Conservation (phyloP, 1,140 invertebrate genomes). For the Chironomus striatipennis region DNA sequence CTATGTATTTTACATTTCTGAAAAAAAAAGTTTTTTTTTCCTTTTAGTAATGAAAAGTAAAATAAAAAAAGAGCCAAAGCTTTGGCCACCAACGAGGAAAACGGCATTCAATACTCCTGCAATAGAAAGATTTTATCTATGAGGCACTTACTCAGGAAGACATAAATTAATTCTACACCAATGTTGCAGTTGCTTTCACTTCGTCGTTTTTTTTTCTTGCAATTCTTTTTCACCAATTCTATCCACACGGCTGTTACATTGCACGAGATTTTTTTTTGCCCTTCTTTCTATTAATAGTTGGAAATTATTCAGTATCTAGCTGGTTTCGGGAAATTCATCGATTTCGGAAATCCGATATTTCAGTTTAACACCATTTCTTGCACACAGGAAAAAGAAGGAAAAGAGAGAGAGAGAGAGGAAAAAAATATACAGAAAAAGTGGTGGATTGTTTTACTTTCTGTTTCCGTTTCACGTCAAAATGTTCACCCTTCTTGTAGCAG, state of each 20-base stretch:
- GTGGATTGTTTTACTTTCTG: conserved; percentile 19
- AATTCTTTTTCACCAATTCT: neutral
- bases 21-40: no score
- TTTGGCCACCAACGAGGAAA: neutral
- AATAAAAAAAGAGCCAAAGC: no score
- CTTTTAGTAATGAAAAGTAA: no score
- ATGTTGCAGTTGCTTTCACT: neutral
- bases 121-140: conserved; percentile 14
- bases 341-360: conserved; percentile 22
- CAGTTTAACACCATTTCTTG: conserved; percentile 11
- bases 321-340: neutral
- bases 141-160: neutral
- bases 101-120: neutral
- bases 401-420: neutral
- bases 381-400: neutral
- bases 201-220: no score
- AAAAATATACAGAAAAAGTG: neutral
- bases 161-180: conserved; percentile 14
- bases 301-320: neutral
- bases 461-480: conserved; percentile 13
- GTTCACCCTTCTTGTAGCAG: neutral
- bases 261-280: neutral
- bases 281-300: neutral
- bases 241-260: neutral
- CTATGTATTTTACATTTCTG: no score